A percentile compares a stretch with the other conserved stretches of the same genome.
phyloP scores from a whole-genome alignment of 2,888 invertebrate genomes.

The Chesias legatella region DNA sequence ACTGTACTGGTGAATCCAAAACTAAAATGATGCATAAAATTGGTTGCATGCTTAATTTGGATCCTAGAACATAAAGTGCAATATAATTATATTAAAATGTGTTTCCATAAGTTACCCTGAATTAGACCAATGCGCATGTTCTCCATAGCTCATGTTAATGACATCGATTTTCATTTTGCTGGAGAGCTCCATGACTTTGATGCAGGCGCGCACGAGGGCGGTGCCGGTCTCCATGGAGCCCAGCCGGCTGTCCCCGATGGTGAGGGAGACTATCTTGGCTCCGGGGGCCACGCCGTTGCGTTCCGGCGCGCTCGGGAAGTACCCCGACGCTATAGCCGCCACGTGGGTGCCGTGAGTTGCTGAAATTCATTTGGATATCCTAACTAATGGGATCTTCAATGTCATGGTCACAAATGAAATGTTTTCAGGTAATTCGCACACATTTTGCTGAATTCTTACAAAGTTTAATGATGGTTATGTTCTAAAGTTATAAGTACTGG shows the following conservation, averaged over 20 bases:
- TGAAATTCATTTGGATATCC: slow-evolving; percentile 30
- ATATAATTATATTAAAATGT: too few species aligned
- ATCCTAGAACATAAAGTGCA: too few species aligned
- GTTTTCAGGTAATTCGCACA: too few species aligned
- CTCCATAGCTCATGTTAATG: slow-evolving; percentile 99
- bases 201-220: slow-evolving; percentile 94
- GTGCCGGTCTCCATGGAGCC: slow-evolving; percentile 98
- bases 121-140: slow-evolving; percentile 95
- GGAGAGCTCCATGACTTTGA: slow-evolving; percentile 88
- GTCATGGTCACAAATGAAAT: too few species aligned
- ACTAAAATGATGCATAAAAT: too few species aligned
- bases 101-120: slow-evolving; percentile 92
- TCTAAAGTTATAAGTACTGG: too few species aligned
- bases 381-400: too few species aligned
- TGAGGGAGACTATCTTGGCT: slow-evolving; percentile 94
- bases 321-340: slow-evolving; percentile 95
- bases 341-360: slow-evolving; percentile 99
- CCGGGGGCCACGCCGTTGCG: slow-evolving; percentile 98
- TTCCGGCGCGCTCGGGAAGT: slow-evolving; percentile 92
- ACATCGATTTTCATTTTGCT: slow-evolving; percentile 86
- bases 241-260: slow-evolving; percentile 95
- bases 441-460: too few species aligned
- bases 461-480: too few species aligned
- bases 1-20: too few species aligned
- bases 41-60: too few species aligned